A percentile compares a stretch with the other conserved stretches of the same genome.
These are phyloP conservation scores for Diorhabda carinulata DNA, from an alignment of 1,140 invertebrate genomes.

Conservation along the genomic window DNA sequence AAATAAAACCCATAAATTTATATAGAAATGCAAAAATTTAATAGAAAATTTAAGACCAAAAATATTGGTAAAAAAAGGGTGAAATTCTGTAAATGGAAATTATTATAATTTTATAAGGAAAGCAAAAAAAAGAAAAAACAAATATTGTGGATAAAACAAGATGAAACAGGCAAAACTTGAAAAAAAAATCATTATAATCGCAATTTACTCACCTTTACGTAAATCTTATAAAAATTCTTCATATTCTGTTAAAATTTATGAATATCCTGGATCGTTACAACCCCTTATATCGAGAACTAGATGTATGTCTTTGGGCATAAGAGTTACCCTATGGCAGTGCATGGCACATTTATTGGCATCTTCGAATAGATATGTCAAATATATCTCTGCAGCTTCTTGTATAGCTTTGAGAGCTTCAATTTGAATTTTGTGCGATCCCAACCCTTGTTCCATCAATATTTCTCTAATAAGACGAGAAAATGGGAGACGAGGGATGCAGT, in stretches of 20 bases:
- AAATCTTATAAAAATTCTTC: too few relatives aligned
- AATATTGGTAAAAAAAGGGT: too few relatives aligned
- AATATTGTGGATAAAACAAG: too few relatives aligned
- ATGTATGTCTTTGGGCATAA: constrained; percentile 64
- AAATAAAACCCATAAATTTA: too few relatives aligned
- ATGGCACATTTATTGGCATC: constrained; percentile 67
- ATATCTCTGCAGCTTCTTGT: constrained; percentile 72
- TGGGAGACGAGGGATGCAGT: constrained; percentile 37
- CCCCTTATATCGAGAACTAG: constrained; percentile 48
- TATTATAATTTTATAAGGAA: too few relatives aligned
- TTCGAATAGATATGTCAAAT: constrained; percentile 71
- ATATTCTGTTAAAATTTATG: background rate
- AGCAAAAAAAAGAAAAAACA: too few relatives aligned
- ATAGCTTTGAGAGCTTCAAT: constrained; percentile 53
- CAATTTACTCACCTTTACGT: too few relatives aligned
- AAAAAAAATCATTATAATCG: too few relatives aligned
- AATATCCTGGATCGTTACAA: constrained; percentile 35
- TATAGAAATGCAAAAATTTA: too few relatives aligned
- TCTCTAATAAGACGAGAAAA: constrained; percentile 45
- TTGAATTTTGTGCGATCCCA: constrained; percentile 50
- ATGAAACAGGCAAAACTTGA: too few relatives aligned
- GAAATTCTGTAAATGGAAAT: too few relatives aligned
- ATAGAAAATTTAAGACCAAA: too few relatives aligned
- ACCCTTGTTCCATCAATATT: constrained; percentile 21
- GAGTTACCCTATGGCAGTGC: constrained; percentile 71